Evolutionary conservation across 2,113 vertebrate species (phyloP), one percentile per base, ranked within the genome.

Genomic region (Melanocharis versteri): DNA sequence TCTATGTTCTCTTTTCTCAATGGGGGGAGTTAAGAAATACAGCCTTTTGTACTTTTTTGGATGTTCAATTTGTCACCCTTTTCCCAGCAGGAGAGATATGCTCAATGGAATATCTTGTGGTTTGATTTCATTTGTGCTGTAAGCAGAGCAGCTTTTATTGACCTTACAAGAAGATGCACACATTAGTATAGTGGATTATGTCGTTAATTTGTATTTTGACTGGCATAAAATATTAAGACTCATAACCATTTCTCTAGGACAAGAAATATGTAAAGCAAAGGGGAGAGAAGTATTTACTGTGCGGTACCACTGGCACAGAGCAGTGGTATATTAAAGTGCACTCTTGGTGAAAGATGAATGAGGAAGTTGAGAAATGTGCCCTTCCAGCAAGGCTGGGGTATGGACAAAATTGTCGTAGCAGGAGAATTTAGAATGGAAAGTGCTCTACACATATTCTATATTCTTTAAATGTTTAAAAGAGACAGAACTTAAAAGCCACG

Each of bases 221-320:
- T 78, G 35, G 23, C 24, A 33, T 83, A n/a, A 83, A 87, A 56
- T 83, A 66, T 70, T 83, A 71, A 75, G 53, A 83, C 19, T 83
- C 1, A 3, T 39, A 84, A 61, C n/a, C 7, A 30, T 70, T 84
- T 83, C 13, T 87, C 23, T 58, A 62, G 65, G 65, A 62, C 19
- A 54, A 76, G 33, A 44, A 68, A 75, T 71, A 64, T 0, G 3
- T 60, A 54, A 68, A 81, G 44, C 37, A 62, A 1, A 11, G 20
- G 56, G n/a, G 31, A 87, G 30, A 81, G 39, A 71, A 68, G 24
- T 56, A 42, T 47, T 88, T 62, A 45, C 16, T 64, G 26, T 1
- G 2, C 0, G 0, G 16, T 77, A 62, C 15, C 35, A n/a, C 9
- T 50, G 57, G 47, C 45, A 48, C 13, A 60, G 54, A 76, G 22